Evolutionary conservation across 2,888 invertebrate genomes (phyloP), one percentile per base, ranked within the genome.

Genomic region (Macrophya annulata): DNA sequence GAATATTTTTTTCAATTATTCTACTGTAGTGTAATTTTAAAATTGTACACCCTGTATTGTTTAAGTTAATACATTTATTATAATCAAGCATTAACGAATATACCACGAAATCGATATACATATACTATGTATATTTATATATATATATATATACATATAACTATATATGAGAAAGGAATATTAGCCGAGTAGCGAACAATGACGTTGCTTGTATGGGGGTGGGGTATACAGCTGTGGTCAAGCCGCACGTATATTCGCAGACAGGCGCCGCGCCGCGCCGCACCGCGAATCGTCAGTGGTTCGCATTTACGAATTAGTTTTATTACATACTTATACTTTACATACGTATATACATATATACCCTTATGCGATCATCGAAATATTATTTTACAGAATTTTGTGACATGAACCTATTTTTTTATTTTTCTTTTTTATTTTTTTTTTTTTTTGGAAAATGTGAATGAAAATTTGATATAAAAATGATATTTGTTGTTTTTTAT

Each of bases 221-320:
- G 48, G 55, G 48, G 37, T 77, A 77, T 55, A 51, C 77, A 77
- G 77, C 77, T 77, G 55, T 77, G 77, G 77, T 77, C 51, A 77
- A 77, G 92, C 89, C 87, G 92, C 89, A 91, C 87, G 90, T 90
- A 91, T 91, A 90, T 90, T 91, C 91, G 91, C 91, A 92, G 92
- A 92, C 92, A 91, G 92, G 92, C 92, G 92, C 92, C 92, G 90
- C 88, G 85, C 87, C 86, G 88, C 31, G 31, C 31, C 31, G 88
- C 31, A 3, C 31, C 31, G 31, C 62, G 59, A 25, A 77, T 77
- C 77, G 55, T 55, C 92, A 91, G 91, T 88, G 92, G 90, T 89
- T 92, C 91, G 92, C 92, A 92, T 89, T 88, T 86, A 72, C 86
- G 85, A 85, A 74, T 74, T n/a, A 45, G 10, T 2, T 2, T 31